Evolutionary conservation across 2,113 vertebrate genomes (phyloP).

Genomic region (Corapipo altera): DNA sequence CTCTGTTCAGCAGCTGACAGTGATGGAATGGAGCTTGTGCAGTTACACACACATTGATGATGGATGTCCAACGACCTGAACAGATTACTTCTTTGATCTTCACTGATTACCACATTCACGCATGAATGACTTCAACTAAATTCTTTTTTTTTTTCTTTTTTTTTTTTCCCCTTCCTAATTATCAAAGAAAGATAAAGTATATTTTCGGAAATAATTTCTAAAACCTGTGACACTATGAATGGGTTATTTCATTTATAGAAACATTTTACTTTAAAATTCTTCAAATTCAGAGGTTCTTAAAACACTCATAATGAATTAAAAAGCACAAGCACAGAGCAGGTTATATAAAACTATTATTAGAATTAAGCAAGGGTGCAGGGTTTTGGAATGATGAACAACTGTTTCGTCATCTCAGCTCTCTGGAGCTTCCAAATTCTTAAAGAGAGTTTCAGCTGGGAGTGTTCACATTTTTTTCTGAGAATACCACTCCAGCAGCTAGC

Average conservation of each 20-base stretch:
- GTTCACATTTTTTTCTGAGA: slow-evolving; percentile 12
- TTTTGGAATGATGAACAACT: slow-evolving; percentile 23
- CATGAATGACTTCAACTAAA: background rate
- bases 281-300: background rate
- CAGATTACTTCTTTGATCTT: background rate
- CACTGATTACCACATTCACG: background rate
- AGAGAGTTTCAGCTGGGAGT: background rate
- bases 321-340: background rate
- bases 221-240: background rate
- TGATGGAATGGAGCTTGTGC: background rate
- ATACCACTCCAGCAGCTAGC: background rate
- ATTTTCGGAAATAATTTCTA: background rate
- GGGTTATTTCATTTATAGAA: background rate
- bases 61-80: background rate
- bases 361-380: background rate
- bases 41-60: background rate
- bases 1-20: background rate
- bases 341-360: background rate
- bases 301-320: background rate
- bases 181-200: background rate
- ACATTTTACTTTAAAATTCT: background rate
- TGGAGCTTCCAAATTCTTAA: background rate
- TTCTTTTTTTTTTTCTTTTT: rapidly evolving
- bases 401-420: background rate
- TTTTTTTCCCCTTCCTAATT: background rate